phyloP scores from a whole-genome alignment of 2,797 vertebrate species.

The Spatula clypeata region DNA sequence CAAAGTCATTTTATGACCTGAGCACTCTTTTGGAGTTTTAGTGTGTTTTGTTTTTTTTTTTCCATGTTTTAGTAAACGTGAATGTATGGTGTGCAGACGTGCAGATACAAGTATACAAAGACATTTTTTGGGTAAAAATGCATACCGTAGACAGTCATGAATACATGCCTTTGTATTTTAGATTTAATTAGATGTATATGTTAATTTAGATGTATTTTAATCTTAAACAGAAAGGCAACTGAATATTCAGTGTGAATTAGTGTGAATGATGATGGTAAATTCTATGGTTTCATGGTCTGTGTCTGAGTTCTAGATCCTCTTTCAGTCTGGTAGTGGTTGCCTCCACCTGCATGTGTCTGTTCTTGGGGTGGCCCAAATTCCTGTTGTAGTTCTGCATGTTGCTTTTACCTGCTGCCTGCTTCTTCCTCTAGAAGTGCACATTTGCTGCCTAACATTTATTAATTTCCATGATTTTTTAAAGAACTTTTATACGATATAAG shows the following conservation, averaged over 20 bases:
- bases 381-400: background rate
- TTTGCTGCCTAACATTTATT: background rate
- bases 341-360: background rate
- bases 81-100: background rate
- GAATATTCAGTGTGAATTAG: background rate
- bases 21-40: background rate
- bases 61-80: background rate
- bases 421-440: background rate
- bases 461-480: background rate
- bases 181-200: no score
- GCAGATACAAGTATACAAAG: background rate
- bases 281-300: background rate
- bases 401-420: background rate
- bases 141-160: background rate
- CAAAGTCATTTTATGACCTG: background rate
- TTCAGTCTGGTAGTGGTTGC: background rate
- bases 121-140: background rate
- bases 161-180: background rate
- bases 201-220: no score
- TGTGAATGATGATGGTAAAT: background rate
- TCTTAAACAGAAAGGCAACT: background rate
- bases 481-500: background rate
- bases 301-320: background rate
- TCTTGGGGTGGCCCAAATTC: background rate
- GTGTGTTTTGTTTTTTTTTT: background rate